Evolutionary conservation across 2,797 vertebrate genomes (phyloP), one percentile per base, ranked within the genome.

Genomic region (Yasuhikotakia modesta): DNA sequence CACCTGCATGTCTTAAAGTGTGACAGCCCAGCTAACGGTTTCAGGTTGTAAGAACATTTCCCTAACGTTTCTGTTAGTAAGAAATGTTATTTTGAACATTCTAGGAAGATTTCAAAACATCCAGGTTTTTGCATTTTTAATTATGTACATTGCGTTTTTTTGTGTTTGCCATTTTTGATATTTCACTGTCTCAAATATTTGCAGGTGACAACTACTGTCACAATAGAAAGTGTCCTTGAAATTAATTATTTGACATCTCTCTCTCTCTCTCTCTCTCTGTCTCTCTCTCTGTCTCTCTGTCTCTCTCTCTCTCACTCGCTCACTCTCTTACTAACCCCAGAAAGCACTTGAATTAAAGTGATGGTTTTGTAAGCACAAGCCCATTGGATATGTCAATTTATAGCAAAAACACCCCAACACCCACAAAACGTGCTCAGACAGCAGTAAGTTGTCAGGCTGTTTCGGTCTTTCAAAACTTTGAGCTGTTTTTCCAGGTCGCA

Each of bases 401-500:
- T 87, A 89, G 88, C 84, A 86, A 86, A 88, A 90, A 89, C 84
- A 90, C 75, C 63, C 61, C 67, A 76, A 69, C 32, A 19, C 52
- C 55, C 64, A 76, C 55, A 2, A 85, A 89, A 86, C 35, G 83
- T 73, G n/a, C 78, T 7, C 74, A 82, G 32, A 61, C 77, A 32
- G 63, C 83, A 75, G 75, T 0, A 63, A 83, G 85, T 86, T 79
- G 80, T 84, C 83, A 73, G 85, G 81, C 75, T 78, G 58, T 79
- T 79, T 86, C 85, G 81, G 72, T 78, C 66, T 80, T 81, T 86
- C 81, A 76, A 66, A 83, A 87, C 87, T 82, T 88, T 72, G 85
- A 86, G 70, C 86, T 89, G 87, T 91, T 91, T 89, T 90, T 91
- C 84, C 84, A 89, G 85, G 52, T 86, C 74, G 63, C 73, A 80